Evolutionary conservation across 2,113 vertebrate species (phyloP), one percentile per base, ranked within the genome.

Genomic region (Tupaia tana): DNA sequence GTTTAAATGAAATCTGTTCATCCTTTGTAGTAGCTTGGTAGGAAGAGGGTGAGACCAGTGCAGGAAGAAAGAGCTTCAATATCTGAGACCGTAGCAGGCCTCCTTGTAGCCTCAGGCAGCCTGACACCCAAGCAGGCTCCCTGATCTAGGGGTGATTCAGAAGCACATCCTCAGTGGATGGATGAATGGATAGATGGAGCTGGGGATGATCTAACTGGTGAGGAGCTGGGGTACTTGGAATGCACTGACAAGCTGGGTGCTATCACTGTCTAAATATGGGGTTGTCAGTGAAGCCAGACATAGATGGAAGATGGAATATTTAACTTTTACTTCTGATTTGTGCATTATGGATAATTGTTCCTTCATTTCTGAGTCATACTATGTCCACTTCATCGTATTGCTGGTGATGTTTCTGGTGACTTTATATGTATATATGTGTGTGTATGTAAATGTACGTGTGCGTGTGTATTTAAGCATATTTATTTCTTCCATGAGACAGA

Each of bases 291-390:
- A 18, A 2, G 14, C 27, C 58, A 86, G 81, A 74, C 2, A 2
- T 2, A 14, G 24, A 12, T 0, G 27, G 31, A 3, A 24, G 4
- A 3, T 0, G 27, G 31, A 3, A 24, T 4, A 3, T 10, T 59
- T 4, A 6, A 20, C 79, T 70, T 25, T 14, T 52, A 20, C 61
- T 31, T 52, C 13, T 54, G 22, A 7, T 25, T 27, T 2, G 9
- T 3, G 5, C 9, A 3, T 69, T 58, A 13, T 3, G 1, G 8
- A 54, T 66, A 27, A n/a, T 5, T 52, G 19, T 74, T 19, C 22
- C 19, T 20, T 7, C 22, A 11, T 31, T 19, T 78, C 14, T 74
- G 16, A 85, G n/a, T 25, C 61, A 58, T 7, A 4, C 16, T 8
- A 2, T 16, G 1, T 16, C 63, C 29, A 58, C 43, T 64, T 74